Base-by-base conservation (phyloP, 1,140 invertebrate genomes). In the Drosophila santomea region DNA sequence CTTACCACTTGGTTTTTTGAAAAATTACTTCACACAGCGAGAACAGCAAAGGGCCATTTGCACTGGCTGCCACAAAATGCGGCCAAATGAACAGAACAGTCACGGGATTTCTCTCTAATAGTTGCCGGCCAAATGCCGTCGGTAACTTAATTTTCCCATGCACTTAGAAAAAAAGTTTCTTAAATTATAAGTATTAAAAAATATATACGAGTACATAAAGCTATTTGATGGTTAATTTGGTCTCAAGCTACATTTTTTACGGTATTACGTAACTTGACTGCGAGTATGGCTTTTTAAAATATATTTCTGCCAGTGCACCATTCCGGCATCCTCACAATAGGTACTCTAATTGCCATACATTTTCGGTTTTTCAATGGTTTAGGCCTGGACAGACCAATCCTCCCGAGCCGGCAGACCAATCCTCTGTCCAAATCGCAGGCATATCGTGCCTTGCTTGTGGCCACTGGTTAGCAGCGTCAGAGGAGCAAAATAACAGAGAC, bases 321-420 rank as follows among this genome's bases (percentile, higher is more conserved):
- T 52, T 48, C 57, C 59, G 48, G 23, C 57, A 67, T 54, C 82
- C 59, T 68, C 48, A 88, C 84, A 88, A 88, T 88, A 67, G 84
- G 52, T 51, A 74, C 84, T 80, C 84, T 88, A 88, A 88, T 88
- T 88, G 84, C 84, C 84, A 89, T 89, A 88, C 84, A 88, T 88
- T 88, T 88, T 88, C 80, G 84, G 84, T 68, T 81, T 86, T 86
- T 88, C 75, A 88, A 83, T 88, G 83, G 79, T 56, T 89, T 83
- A 89, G 79, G 76, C 82, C 44, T 43, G 64, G 64, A 44, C 57
- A 64, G 56, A 56, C 20, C 20, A 69, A 47, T 17, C 28, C 17
- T 32, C 32, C 25, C 66, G 23, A 52, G 15, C 54, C 51, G 71
- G 45, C 58, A 45, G 50, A 45, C 56, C 39, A 25, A 11, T 25